These are phyloP conservation scores for Numida meleagris DNA, from an alignment of 2,113 vertebrate species.

Conservation along the genomic window DNA sequence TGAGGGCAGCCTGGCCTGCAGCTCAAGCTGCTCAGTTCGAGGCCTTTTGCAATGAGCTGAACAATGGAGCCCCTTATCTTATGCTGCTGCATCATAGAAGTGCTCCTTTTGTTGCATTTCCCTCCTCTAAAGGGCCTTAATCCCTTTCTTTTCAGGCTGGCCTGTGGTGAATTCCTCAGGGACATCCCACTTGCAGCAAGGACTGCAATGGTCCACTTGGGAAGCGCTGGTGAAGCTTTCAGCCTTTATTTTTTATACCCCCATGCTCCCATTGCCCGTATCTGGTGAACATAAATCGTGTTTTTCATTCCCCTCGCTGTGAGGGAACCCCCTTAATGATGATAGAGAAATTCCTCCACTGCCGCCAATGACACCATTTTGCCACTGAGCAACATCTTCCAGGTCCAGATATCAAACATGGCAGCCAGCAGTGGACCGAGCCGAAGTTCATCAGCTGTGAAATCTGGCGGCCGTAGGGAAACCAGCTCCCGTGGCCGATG, in stretches of 20 bases:
- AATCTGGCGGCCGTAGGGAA: slow-evolving; percentile 71
- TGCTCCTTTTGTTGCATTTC: slow-evolving; percentile 97
- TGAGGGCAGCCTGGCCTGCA: slow-evolving; percentile 75
- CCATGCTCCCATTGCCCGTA: slow-evolving; percentile 71
- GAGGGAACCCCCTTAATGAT: slow-evolving; percentile 89
- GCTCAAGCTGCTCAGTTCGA: slow-evolving; percentile 82
- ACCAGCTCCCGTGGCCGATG: slow-evolving; percentile 82
- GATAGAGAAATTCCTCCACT: slow-evolving; percentile 92
- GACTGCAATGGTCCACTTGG: slow-evolving; percentile 85
- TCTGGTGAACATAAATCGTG: slow-evolving; percentile 90
- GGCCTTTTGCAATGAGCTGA: slow-evolving; percentile 89
- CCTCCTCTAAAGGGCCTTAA: slow-evolving; percentile 92
- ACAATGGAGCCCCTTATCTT: slow-evolving; percentile 95
- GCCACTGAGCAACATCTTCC: slow-evolving; percentile 81
- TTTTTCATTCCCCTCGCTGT: slow-evolving; percentile 88
- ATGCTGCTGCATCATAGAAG: slow-evolving; percentile 97
- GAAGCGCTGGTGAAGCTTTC: slow-evolving; percentile 85
- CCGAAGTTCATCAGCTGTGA: slow-evolving; percentile 83
- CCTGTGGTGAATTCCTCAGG: slow-evolving; percentile 91
- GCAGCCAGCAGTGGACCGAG: slow-evolving; percentile 88
- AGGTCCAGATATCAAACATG: slow-evolving; percentile 86
- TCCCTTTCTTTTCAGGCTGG: slow-evolving; percentile 91
- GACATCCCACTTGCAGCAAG: slow-evolving; percentile 90
- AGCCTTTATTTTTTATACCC: slow-evolving; percentile 62
- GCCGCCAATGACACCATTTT: slow-evolving; percentile 84